Percentiles rank a stretch among this genome's conserved stretches.
phyloP scores from a whole-genome alignment of 2,888 invertebrate genomes.

The Athetis lepigone region DNA sequence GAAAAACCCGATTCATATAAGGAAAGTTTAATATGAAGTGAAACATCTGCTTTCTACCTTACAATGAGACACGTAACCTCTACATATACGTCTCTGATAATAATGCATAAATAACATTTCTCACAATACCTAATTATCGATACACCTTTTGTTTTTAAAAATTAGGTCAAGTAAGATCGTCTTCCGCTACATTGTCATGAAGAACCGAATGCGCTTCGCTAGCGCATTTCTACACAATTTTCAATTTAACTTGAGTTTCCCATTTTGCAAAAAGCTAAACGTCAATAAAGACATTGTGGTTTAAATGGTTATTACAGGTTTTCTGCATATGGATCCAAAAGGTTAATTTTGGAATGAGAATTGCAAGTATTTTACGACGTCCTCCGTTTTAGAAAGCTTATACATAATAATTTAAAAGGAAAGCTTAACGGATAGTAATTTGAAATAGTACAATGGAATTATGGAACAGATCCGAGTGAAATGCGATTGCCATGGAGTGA shows the following conservation, averaged over 20 bases:
- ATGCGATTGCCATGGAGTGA: slow-evolving; percentile 55
- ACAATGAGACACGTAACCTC: slow-evolving; percentile 28
- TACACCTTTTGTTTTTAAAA: slow-evolving; percentile 46
- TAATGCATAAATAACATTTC: slow-evolving; percentile 29
- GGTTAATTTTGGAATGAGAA: slow-evolving; percentile 48
- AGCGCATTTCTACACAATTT: too few relatives aligned
- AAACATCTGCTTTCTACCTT: slow-evolving; percentile 48
- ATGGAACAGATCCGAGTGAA: slow-evolving; percentile 55
- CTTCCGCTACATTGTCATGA: slow-evolving; percentile 56
- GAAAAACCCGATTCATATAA: slow-evolving; percentile 33
- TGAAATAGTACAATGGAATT: slow-evolving; percentile 57
- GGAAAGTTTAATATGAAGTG: slow-evolving; percentile 23
- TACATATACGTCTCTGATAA: slow-evolving; percentile 12
- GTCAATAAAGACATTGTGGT: slow-evolving; percentile 34
- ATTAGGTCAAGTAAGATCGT: slow-evolving; percentile 59
- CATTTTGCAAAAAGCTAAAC: slow-evolving; percentile 28
- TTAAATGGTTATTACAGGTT: slow-evolving; percentile 13
- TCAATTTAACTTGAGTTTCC: slow-evolving; percentile 22
- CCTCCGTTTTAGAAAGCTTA: slow-evolving; percentile 49
- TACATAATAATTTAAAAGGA: slow-evolving; percentile 49
- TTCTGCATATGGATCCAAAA: slow-evolving; percentile 32
- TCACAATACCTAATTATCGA: slow-evolving; percentile 22
- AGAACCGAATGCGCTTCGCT: slow-evolving; percentile 10
- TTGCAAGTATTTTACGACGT: slow-evolving; percentile 36
- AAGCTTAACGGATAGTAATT: slow-evolving; percentile 48